Conservation (phyloP, 2,797 vertebrate genomes). For the Xerus rutilus region DNA sequence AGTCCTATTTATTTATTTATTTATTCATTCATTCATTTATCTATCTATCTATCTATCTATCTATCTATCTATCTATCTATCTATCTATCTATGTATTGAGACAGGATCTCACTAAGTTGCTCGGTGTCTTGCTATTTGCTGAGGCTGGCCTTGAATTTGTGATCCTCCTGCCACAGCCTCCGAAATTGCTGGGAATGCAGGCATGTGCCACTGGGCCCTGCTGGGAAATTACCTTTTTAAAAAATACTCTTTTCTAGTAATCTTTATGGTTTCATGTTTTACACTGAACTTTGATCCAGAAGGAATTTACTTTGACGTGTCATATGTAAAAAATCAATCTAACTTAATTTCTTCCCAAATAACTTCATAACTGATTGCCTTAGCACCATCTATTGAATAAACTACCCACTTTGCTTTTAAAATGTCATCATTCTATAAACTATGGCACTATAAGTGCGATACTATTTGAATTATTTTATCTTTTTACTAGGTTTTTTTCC, state of each 20-base stretch:
- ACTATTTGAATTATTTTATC: neutral
- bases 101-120: too few species aligned
- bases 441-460: neutral
- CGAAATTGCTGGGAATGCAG: too few species aligned
- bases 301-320: neutral
- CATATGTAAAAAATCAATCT: neutral
- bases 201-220: too few species aligned
- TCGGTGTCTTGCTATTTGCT: too few species aligned
- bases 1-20: too few species aligned
- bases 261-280: neutral
- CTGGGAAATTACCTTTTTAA: neutral
- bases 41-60: too few species aligned
- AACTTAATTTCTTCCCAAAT: neutral
- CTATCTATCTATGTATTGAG: too few species aligned
- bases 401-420: neutral
- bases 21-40: too few species aligned
- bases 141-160: too few species aligned
- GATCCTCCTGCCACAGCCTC: too few species aligned
- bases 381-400: neutral
- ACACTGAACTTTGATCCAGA: neutral
- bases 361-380: neutral
- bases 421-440: neutral
- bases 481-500: neutral
- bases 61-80: too few species aligned
- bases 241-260: neutral